These are phyloP conservation scores for Temnothorax unifasciatus DNA, from an alignment of 2,888 invertebrate species.

Conservation along the genomic window DNA sequence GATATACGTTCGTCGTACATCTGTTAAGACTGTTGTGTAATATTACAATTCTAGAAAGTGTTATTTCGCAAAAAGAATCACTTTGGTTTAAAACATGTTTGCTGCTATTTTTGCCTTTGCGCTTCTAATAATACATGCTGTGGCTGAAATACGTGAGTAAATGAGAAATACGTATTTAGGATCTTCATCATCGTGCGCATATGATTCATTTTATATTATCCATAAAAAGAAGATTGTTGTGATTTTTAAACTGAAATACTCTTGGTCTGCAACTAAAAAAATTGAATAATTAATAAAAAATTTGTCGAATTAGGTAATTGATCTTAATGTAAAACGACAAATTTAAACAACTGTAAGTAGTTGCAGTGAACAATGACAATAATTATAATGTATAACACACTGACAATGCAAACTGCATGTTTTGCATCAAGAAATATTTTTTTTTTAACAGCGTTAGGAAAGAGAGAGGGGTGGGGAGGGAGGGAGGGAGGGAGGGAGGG, in stretches of 20 bases:
- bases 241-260: neutral
- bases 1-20: neutral
- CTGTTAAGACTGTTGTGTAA: neutral
- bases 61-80: neutral
- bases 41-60: neutral
- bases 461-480: no score
- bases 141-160: slow-evolving; percentile 24
- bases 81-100: neutral
- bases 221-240: neutral
- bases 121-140: neutral
- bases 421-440: no score
- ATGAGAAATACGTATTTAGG: neutral
- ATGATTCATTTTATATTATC: neutral
- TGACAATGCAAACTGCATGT: neutral
- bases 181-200: no score
- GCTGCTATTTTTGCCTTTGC: neutral
- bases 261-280: neutral
- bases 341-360: neutral
- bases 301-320: neutral
- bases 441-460: no score
- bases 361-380: neutral
- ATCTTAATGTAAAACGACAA: neutral
- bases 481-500: no score
- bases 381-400: neutral
- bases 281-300: neutral